phyloP scores from a whole-genome alignment of 2,888 invertebrate species.

The Acronicta leporina region DNA sequence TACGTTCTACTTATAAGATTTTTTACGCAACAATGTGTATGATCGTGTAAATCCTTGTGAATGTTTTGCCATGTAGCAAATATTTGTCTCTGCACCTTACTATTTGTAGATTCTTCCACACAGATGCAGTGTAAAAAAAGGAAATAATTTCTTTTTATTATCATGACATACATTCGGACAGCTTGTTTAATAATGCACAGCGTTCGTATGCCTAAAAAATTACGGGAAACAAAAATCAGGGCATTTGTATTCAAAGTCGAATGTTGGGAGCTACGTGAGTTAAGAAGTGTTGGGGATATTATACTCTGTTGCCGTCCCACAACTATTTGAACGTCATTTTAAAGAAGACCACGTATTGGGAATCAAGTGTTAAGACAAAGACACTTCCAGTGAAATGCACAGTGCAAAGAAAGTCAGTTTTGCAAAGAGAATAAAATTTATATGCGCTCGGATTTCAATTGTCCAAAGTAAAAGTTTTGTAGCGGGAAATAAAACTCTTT shows the following conservation, averaged over 20 bases:
- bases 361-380: conserved; percentile 28
- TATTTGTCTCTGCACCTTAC: conserved; percentile 35
- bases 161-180: conserved; percentile 46
- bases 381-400: conserved; percentile 1
- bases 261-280: conserved; percentile 51
- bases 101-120: conserved; percentile 37
- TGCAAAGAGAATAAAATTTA: conserved; percentile 28
- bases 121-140: conserved; percentile 37
- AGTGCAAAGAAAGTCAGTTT: conserved; percentile 23
- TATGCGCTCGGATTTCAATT: conserved; percentile 29
- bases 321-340: conserved; percentile 38
- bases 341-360: conserved; percentile 34
- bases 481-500: conserved; percentile 35
- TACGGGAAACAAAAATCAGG: conserved; percentile 59
- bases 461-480: conserved; percentile 43
- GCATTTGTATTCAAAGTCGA: conserved; percentile 68
- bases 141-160: conserved; percentile 55
- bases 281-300: conserved; percentile 52
- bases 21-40: conserved; percentile 43
- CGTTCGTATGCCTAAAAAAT: conserved; percentile 47
- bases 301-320: conserved; percentile 50
- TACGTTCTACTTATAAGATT: conserved; percentile 44
- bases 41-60: conserved; percentile 43
- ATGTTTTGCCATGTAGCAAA: conserved; percentile 36
- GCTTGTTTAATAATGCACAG: conserved; percentile 56